Percentiles rank a stretch among this genome's conserved stretches.
Evolutionary conservation across 2,888 invertebrate species (phyloP).

Genomic region (Margaritifera margaritifera): DNA sequence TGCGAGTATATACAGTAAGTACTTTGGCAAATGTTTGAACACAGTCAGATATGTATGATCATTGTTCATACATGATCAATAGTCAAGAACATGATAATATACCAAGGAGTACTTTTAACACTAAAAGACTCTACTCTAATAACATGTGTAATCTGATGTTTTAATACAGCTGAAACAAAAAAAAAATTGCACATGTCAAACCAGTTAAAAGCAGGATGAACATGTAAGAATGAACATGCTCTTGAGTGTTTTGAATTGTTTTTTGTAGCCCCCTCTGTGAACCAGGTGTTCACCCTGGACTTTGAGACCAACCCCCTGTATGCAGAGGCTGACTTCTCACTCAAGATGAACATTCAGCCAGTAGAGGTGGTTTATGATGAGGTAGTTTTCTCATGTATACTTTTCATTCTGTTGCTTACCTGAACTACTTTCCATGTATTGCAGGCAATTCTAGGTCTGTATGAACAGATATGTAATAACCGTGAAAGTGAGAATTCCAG

Average conservation of each 20-base stretch:
- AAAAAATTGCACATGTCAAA: not conserved
- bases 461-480: too few species aligned
- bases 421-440: too few species aligned
- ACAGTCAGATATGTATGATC: too few species aligned
- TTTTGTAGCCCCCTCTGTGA: slow-evolving; percentile 70
- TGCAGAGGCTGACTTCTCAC: slow-evolving; percentile 80
- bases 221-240: not conserved
- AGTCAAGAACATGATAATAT: too few species aligned
- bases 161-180: not conserved
- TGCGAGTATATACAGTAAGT: too few species aligned
- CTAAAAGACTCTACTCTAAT: not conserved
- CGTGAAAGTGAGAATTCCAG: too few species aligned
- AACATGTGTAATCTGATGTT: not conserved
- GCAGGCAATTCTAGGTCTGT: too few species aligned
- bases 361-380: slow-evolving; percentile 85
- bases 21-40: too few species aligned
- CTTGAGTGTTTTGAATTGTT: not conserved
- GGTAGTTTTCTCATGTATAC: slow-evolving; percentile 73
- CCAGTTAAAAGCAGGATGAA: not conserved
- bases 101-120: not conserved
- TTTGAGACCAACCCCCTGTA: slow-evolving; percentile 82
- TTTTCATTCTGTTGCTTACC: not conserved
- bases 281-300: slow-evolving; percentile 83
- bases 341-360: slow-evolving; percentile 82
- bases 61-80: too few species aligned